A percentile compares a stretch with the other conserved stretches of the same genome.
These are phyloP conservation scores for Phaethon lepturus DNA, from an alignment of 2,113 vertebrate species.

Conservation along the genomic window DNA sequence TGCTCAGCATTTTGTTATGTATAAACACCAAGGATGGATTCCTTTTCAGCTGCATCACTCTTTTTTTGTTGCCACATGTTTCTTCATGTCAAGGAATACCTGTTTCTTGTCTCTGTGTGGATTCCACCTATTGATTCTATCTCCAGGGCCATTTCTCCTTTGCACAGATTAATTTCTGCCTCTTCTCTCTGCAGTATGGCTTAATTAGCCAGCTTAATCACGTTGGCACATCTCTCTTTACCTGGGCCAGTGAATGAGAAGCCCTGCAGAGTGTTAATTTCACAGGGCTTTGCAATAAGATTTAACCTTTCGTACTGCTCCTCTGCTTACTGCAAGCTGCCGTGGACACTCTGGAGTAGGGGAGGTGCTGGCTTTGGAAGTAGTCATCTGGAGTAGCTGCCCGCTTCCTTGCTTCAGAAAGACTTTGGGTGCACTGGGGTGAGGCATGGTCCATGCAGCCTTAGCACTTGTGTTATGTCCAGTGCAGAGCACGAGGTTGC, in stretches of 20 bases:
- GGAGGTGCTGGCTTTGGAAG: not conserved
- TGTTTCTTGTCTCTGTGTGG: conserved; percentile 1
- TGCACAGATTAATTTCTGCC: not conserved
- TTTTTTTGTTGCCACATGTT: conserved; percentile 32
- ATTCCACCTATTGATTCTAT: not conserved
- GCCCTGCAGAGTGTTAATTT: not conserved
- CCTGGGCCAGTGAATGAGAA: not conserved
- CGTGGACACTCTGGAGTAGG: accelerated
- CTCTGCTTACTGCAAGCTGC: not conserved
- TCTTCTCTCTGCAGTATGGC: not conserved
- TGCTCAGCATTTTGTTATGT: conserved; percentile 56
- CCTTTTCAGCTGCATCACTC: conserved; percentile 42
- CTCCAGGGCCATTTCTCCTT: not conserved
- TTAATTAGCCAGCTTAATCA: not conserved
- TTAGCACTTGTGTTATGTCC: not conserved
- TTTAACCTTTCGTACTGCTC: not conserved
- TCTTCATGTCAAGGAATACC: conserved; percentile 16
- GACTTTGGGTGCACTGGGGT: not conserved
- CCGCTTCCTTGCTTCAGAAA: not conserved
- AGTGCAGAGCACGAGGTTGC: not conserved
- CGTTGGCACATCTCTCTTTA: not conserved
- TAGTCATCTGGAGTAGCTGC: not conserved
- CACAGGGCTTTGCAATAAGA: not conserved
- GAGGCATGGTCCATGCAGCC: accelerated
- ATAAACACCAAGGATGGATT: conserved; percentile 45